A percentile compares a stretch with the other conserved stretches of the same genome.
These are phyloP conservation scores for Chaenodraco wilsoni DNA, from an alignment of 2,797 vertebrate species.

Conservation along the genomic window DNA sequence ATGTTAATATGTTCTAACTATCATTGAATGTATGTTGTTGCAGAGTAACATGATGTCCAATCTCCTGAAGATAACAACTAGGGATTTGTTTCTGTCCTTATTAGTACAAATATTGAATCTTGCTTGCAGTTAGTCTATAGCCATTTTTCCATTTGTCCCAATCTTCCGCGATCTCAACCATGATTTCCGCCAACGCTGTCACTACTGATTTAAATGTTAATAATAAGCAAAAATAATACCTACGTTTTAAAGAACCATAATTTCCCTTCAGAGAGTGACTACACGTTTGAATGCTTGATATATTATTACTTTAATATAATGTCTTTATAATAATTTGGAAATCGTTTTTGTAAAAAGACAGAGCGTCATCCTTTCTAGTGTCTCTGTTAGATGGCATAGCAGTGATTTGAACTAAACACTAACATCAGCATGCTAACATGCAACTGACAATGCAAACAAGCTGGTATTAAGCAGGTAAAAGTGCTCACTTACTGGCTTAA, in stretches of 20 bases:
- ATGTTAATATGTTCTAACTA: neutral
- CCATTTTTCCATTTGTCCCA: neutral
- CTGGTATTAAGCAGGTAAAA: neutral
- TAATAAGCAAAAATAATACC: neutral
- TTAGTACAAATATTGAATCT: neutral
- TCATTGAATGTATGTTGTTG: neutral
- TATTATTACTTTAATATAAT: neutral
- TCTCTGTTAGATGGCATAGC: neutral
- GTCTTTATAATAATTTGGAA: neutral
- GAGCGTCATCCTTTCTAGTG: neutral
- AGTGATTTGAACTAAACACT: neutral
- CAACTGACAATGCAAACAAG: neutral
- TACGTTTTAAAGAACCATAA: neutral
- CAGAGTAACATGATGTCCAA: neutral
- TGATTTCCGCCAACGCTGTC: neutral
- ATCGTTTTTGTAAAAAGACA: neutral
- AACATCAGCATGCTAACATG: neutral
- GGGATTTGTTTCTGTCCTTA: neutral
- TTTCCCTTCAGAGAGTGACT: neutral
- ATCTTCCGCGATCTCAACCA: neutral
- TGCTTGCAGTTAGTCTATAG: neutral
- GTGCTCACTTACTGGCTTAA: neutral
- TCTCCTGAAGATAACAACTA: neutral
- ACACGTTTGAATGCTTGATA: neutral
- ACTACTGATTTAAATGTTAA: neutral